These are phyloP conservation scores for Ceyx cyanopectus DNA, from an alignment of 2,113 vertebrate species.

Conservation along the genomic window DNA sequence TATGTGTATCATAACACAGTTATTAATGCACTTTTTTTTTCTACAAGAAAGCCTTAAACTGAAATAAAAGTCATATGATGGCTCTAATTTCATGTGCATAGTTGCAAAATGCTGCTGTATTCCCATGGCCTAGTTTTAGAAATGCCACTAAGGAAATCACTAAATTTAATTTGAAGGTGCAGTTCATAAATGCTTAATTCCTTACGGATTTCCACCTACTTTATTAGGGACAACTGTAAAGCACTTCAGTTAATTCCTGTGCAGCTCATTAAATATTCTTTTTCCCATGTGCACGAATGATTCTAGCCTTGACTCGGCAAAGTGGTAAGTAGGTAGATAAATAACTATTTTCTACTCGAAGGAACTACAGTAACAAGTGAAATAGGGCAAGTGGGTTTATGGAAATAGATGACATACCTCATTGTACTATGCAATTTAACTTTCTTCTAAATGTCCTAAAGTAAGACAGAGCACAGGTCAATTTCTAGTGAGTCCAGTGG, in stretches of 20 bases:
- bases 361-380: not conserved
- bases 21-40: not conserved
- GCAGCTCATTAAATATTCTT: conserved; percentile 39
- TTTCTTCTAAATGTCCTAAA: not conserved
- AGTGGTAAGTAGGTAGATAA: not conserved
- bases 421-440: not conserved
- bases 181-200: not conserved
- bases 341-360: not conserved
- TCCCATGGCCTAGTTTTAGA: conserved; percentile 9
- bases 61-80: not conserved
- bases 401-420: not conserved
- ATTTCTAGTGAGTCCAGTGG: not conserved
- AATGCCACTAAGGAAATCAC: not conserved
- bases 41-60: not conserved
- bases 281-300: not conserved
- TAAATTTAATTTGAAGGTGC: not conserved
- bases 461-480: not conserved
- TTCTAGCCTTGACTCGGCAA: not conserved
- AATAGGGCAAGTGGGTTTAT: not conserved
- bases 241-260: conserved; percentile 36
- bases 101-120: not conserved
- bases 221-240: not conserved
- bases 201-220: not conserved
- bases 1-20: not conserved
- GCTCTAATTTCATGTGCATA: not conserved